Evolutionary conservation across 2,888 invertebrate genomes (phyloP), one percentile per base, ranked within the genome.

Genomic region (Pachliopta kotzebuea): DNA sequence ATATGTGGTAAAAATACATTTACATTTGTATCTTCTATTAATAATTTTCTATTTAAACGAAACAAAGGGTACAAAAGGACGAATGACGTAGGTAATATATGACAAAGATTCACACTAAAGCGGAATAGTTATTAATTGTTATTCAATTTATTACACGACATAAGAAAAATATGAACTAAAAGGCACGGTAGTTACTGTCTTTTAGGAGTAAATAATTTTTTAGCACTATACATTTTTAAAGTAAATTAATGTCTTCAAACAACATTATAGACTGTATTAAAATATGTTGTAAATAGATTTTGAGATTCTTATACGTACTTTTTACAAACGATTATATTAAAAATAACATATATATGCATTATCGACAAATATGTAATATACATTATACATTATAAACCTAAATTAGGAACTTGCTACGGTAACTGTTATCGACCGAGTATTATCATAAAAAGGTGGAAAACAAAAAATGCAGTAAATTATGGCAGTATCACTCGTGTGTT

Each of bases 381-480:
- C 50, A 63, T 59, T 49, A 42, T 54, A n/a, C 50, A 63, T 59
- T 59, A 61, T 57, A 67, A 68, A 62, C 42, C 53, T 55, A 67
- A 62, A 55, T 68, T 73, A 73, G 72, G 72, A 73, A 73, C 73
- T 70, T 69, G 67, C 49, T 45, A 63, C 58, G 70, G 68, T 69
- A 71, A 71, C 67, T 67, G 23, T 54, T 53, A 37, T 62, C 26
- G 56, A 55, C 26, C 56, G 45, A 58, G 20, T 62, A 64, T 29
- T 49, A 60, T 26, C 52, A 50, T 24, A 65, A 58, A 58, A 67
- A 60, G 21, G 49, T 59, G 37, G 54, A 59, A 67, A 37, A 63
- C 57, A 65, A 24, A 66, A 60, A 63, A 61, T 63, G 50, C 63
- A 60, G 60, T 63, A 62, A 55, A 63, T 42, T 37, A 50, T 49